phyloP scores from a whole-genome alignment of 2,888 invertebrate genomes.

The Rhamphomyia laevipes region DNA sequence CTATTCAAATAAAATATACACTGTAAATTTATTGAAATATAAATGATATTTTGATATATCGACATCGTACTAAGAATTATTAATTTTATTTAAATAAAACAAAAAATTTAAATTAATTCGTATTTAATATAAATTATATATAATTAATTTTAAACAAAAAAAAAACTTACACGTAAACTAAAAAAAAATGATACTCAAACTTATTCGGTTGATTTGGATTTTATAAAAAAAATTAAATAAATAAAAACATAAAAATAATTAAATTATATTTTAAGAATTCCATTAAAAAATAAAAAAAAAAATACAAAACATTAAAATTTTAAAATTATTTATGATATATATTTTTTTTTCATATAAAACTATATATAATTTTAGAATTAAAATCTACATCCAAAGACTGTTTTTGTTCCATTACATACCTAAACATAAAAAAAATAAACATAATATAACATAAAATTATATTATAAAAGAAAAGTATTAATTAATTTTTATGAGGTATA shows the following conservation, averaged over 20 bases:
- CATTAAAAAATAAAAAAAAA: conserved; percentile 4
- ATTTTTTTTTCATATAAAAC: too few species aligned
- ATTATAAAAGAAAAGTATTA: conserved; percentile 7
- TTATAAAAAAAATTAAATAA: neutral
- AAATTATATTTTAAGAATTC: too few species aligned
- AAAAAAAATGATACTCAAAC: conserved; percentile 13
- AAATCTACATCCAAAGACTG: conserved; percentile 39
- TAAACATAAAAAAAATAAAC: conserved; percentile 15
- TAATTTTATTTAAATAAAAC: too few species aligned
- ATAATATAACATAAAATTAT: conserved; percentile 7
- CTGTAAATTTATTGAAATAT: too few species aligned
- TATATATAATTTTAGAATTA: neutral
- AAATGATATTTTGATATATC: too few species aligned
- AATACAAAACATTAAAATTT: neutral
- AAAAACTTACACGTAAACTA: conserved; percentile 6
- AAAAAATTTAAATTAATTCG: too few species aligned
- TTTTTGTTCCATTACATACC: conserved; percentile 35
- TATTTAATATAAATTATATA: neutral
- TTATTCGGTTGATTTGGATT: neutral
- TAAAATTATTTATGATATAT: too few species aligned
- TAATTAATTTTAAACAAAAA: conserved; percentile 15
- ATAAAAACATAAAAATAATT: too few species aligned
- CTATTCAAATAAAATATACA: too few species aligned
- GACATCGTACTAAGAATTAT: too few species aligned
- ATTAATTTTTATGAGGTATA: neutral